Evolutionary conservation across 2,888 invertebrate genomes (phyloP).

Genomic region (Drosophila niveifrons): DNA sequence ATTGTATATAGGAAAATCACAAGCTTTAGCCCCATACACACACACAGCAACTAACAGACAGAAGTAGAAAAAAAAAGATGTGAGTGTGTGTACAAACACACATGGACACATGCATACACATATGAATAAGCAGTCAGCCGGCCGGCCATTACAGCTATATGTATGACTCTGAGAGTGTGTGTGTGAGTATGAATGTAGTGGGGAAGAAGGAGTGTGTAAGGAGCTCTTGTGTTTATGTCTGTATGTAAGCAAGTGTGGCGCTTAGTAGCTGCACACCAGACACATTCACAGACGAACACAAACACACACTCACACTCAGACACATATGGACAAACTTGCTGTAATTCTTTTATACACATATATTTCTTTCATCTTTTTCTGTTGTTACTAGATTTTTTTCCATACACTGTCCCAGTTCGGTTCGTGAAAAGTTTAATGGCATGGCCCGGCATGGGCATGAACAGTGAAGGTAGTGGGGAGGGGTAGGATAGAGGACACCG

Average conservation of each 20-base stretch:
- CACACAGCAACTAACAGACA: slow-evolving; percentile 16
- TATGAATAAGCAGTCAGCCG: slow-evolving; percentile 53
- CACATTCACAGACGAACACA: slow-evolving; percentile 53
- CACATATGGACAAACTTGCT: slow-evolving; percentile 67
- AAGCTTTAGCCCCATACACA: slow-evolving; percentile 52
- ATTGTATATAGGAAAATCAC: slow-evolving; percentile 77
- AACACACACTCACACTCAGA: slow-evolving; percentile 40
- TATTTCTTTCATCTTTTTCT: slow-evolving; percentile 82
- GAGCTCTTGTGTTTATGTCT: slow-evolving; percentile 38
- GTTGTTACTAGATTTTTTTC: slow-evolving; percentile 75
- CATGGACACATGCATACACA: slow-evolving; percentile 20
- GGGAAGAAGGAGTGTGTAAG: slow-evolving; percentile 22
- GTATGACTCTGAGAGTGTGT: slow-evolving; percentile 34
- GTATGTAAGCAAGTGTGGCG: slow-evolving; percentile 34
- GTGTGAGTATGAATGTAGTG: slow-evolving; percentile 1
- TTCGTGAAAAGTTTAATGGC: slow-evolving; percentile 81
- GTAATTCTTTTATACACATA: slow-evolving; percentile 80
- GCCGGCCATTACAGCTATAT: slow-evolving; percentile 49
- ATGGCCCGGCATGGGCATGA: slow-evolving; percentile 54
- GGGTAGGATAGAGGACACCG: slow-evolving; percentile 24
- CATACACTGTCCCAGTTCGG: slow-evolving; percentile 77
- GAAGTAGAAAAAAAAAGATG: slow-evolving; percentile 4
- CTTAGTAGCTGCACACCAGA: slow-evolving; percentile 50
- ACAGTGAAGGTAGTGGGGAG: neutral
- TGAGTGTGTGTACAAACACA: slow-evolving; percentile 5